Evolutionary conservation across 2,888 invertebrate species (phyloP).

Genomic region (Macrophya alboannulata): DNA sequence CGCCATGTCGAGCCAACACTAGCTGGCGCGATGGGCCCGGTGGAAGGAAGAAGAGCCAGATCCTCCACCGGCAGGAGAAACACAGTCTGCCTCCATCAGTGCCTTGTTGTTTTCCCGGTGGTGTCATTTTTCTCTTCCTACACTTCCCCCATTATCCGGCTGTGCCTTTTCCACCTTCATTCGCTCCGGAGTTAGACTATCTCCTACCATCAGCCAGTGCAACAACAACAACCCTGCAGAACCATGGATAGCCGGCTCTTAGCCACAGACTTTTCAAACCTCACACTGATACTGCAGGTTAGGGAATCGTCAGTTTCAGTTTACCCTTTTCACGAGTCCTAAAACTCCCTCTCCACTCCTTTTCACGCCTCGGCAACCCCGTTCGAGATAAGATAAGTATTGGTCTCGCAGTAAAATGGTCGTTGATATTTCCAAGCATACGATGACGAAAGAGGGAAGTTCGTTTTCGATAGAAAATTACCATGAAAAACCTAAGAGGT

Average conservation of each 20-base stretch:
- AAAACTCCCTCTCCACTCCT: not conserved
- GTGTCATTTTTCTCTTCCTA: conserved; percentile 53
- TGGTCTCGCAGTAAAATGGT: too few relatives aligned
- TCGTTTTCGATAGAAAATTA: not conserved
- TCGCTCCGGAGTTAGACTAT: conserved; percentile 44
- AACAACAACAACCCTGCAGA: not conserved
- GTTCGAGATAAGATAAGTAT: not conserved
- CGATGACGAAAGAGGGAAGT: too few relatives aligned
- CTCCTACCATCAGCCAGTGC: not conserved
- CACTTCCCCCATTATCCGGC: conserved; percentile 42
- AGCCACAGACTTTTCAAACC: conserved; percentile 22
- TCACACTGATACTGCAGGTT: not conserved
- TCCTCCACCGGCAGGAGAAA: conserved; percentile 17
- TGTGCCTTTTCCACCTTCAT: conserved; percentile 19
- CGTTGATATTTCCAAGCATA: too few relatives aligned
- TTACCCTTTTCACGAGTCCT: not conserved
- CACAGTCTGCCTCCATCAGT: conserved; percentile 57
- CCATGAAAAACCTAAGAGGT: not conserved
- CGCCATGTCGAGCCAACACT: conserved; percentile 9
- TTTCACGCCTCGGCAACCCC: not conserved
- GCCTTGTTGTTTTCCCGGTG: conserved; percentile 59
- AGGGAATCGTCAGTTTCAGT: conserved; percentile 27
- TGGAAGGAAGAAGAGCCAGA: not conserved
- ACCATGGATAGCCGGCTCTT: not conserved
- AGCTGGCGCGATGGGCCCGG: not conserved